phyloP scores from a whole-genome alignment of 1,140 invertebrate species.

The Trigoniulus corallinus region DNA sequence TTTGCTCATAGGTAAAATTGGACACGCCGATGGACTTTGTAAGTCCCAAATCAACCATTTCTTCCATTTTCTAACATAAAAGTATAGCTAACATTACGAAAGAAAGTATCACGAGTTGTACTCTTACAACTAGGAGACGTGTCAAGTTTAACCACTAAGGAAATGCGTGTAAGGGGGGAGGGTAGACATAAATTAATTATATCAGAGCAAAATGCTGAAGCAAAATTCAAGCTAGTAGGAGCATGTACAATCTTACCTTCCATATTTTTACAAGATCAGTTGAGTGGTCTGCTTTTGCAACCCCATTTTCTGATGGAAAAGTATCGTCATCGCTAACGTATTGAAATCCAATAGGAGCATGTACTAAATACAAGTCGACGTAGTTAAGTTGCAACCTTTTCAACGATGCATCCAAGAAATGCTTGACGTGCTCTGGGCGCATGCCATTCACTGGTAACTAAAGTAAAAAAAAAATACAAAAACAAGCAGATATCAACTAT shows the following conservation, averaged over 20 bases:
- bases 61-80: slow-evolving; percentile 21
- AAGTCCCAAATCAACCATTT: slow-evolving; percentile 20
- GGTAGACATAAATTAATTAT: no score
- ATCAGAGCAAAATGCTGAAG: no score
- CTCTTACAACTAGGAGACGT: no score
- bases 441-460: slow-evolving; percentile 7
- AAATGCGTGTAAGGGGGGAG: no score
- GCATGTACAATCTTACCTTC: no score
- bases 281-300: slow-evolving; percentile 1
- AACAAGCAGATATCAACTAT: no score
- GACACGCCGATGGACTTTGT: slow-evolving; percentile 27
- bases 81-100: no score
- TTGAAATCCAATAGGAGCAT: slow-evolving; percentile 38
- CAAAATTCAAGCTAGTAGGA: no score
- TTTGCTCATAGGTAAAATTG: slow-evolving; percentile 24
- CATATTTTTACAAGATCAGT: slow-evolving; percentile 8
- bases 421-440: slow-evolving; percentile 44
- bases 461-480: no score
- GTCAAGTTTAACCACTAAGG: no score
- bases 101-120: no score
- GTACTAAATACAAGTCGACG: slow-evolving; percentile 68
- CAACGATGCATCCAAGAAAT: slow-evolving; percentile 51
- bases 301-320: background rate
- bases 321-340: background rate
- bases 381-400: slow-evolving; percentile 55